A percentile compares a stretch with the other conserved stretches of the same genome.
Evolutionary conservation across 2,888 invertebrate species (phyloP).

Genomic region (Meteorus colon): DNA sequence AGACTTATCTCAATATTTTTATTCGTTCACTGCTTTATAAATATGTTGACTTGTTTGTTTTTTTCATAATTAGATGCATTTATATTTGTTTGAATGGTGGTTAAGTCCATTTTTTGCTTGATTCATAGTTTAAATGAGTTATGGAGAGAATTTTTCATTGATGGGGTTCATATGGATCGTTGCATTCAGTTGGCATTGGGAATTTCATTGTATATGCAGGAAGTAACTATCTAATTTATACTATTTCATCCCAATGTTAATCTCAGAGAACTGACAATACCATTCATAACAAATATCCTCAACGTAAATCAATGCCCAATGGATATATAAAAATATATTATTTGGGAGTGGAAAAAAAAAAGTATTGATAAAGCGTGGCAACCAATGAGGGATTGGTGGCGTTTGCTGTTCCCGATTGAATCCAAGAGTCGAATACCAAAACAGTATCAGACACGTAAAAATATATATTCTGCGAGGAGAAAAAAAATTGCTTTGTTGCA

Average conservation of each 20-base stretch:
- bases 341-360: slow-evolving; percentile 8
- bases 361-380: neutral
- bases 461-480: neutral
- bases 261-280: neutral
- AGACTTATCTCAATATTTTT: no score
- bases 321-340: slow-evolving; percentile 17
- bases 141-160: no score
- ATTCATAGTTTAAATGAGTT: no score
- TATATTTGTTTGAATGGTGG: no score
- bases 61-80: no score
- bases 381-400: neutral
- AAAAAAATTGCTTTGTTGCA: neutral
- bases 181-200: no score
- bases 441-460: neutral
- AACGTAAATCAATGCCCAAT: neutral
- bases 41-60: no score
- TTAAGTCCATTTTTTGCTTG: no score
- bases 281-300: neutral
- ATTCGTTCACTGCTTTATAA: no score
- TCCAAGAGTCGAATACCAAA: slow-evolving; percentile 22
- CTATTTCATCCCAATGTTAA: neutral
- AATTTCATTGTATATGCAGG: no score
- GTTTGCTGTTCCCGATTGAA: neutral
- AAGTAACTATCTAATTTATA: neutral
- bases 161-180: no score